Percentiles rank a stretch among this genome's conserved stretches.
These are phyloP conservation scores for Lacanobia oleracea DNA, from an alignment of 2,888 invertebrate genomes.

Conservation along the genomic window DNA sequence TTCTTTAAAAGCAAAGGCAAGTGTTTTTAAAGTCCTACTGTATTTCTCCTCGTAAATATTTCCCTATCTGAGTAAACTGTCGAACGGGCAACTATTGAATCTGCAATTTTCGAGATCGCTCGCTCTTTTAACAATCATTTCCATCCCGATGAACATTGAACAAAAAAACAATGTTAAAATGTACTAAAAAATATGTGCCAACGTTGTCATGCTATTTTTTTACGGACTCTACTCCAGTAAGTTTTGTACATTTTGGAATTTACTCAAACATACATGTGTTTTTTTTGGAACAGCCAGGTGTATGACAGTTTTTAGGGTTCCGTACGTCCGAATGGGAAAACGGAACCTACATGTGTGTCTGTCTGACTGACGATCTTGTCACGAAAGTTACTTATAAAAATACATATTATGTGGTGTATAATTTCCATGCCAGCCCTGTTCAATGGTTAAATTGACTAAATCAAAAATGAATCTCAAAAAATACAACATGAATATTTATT, in stretches of 20 bases:
- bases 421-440: too few species aligned
- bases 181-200: conserved; percentile 34
- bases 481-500: too few species aligned
- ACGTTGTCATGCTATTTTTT: conserved; percentile 35
- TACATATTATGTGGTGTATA: too few species aligned
- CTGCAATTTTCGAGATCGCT: conserved; percentile 47
- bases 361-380: too few species aligned
- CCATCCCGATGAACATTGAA: conserved; percentile 33
- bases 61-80: conserved; percentile 40
- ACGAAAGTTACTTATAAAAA: too few species aligned
- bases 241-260: conserved; percentile 1
- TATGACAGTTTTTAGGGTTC: not conserved
- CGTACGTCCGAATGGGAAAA: too few species aligned
- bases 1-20: not conserved
- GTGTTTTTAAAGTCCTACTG: not conserved
- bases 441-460: too few species aligned
- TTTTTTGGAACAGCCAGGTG: not conserved
- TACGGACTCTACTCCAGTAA: not conserved
- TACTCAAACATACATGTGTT: not conserved
- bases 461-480: too few species aligned
- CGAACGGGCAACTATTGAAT: conserved; percentile 48
- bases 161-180: conserved; percentile 39
- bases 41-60: conserved; percentile 48
- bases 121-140: conserved; percentile 57
- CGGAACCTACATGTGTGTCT: too few species aligned